Evolutionary conservation across 1,140 invertebrate species (phyloP), one percentile per base, ranked within the genome.

Genomic region (Pemphigus obesinymphae): DNA sequence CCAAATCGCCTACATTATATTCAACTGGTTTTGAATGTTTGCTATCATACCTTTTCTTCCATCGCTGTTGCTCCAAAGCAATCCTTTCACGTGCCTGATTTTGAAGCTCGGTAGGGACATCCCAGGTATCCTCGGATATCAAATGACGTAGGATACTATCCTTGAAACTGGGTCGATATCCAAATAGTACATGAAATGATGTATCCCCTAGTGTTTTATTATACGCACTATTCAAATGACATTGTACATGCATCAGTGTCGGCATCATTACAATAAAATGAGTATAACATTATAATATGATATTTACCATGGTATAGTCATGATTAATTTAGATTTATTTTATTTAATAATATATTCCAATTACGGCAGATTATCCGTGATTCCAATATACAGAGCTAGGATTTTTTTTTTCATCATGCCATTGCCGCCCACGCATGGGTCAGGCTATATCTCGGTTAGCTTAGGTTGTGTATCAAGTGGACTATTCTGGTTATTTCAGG

Each of bases 201-300:
- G 80, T 48, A n/a, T 50, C 61, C 1, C 80, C 80, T 29, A 66
- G 29, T 15, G 80, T 63, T 37, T 43, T 40, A 50, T 82, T 82
- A 7, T n/a, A 17, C 13, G 63, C 45, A 1, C 34, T 31, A n/a
- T 82, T 82, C 3, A 82, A 50, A 7, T 82, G 61, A 29, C 63
- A 31, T 23, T 70, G 3, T 7, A 82, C 43, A 45, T 45, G 10
- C 7, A 45, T 45, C 10, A 45, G n/a, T n/a, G n/a, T n/a, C n/a
- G n/a, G n/a, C n/a, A n/a, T n/a, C n/a, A n/a, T n/a, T n/a, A n/a
- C n/a, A 11, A 45, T 45, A 45, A n/a, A n/a, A n/a, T n/a, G n/a
- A n/a, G n/a, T n/a, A n/a, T n/a, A n/a, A n/a, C n/a, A n/a, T n/a
- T n/a, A n/a, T n/a, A n/a, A n/a, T n/a, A n/a, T n/a, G n/a, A n/a